Base-by-base conservation (phyloP, 2,797 vertebrate genomes). In the Catamblyrhynchus diadema region DNA sequence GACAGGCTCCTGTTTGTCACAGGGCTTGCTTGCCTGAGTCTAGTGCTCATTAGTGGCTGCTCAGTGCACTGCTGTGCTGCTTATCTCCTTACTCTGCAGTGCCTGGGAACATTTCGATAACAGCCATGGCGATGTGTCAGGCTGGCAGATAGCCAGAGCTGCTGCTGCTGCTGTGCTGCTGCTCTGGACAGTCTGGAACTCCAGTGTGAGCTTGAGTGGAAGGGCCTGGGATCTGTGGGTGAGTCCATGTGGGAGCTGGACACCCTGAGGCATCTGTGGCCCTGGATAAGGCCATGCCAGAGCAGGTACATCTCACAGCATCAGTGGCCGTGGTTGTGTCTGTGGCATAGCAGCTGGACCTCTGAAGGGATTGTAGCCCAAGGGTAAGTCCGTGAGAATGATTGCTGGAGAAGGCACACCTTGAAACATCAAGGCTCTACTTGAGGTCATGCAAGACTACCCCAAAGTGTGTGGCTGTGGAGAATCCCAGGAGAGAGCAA, bases 61-160 rank as follows among this genome's bases (percentile, higher is more conserved):
- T 74, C 28, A 12, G 72, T 92, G 44, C 47, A 13, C 30, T 80
- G 50, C 62, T 64, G 77, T 53, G 50, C 39, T 47, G 71, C 71
- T 86, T 91, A 91, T 91, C 89, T 14, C 71, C 77, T 81, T 17
- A 10, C 59, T 86, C 32, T 86, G 64, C 5, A 1, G 51, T 48
- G 83, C 59, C 83, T 91, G 83, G 65, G 77, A 71, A 14, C 77
- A 5, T 42, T 91, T 51, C 6, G 89, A 91, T 91, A 91, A 77
- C 51, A 54, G 83, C 51, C 32, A 0, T 9, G 51, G 77, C 1
- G 5, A 30, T 77, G 57, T 30, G 71, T 61, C 0, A 1, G 59
- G 41, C 64, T 91, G 83, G 77, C 71, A 65, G 83, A 53, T 65
- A 42, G 65, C 83, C 83, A 86, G 35, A 45, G 71, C 70, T 8